Percentiles rank a stretch among this genome's conserved stretches.
Evolutionary conservation across 2,888 invertebrate genomes (phyloP).

Genomic region (Cheilosia scutellata): DNA sequence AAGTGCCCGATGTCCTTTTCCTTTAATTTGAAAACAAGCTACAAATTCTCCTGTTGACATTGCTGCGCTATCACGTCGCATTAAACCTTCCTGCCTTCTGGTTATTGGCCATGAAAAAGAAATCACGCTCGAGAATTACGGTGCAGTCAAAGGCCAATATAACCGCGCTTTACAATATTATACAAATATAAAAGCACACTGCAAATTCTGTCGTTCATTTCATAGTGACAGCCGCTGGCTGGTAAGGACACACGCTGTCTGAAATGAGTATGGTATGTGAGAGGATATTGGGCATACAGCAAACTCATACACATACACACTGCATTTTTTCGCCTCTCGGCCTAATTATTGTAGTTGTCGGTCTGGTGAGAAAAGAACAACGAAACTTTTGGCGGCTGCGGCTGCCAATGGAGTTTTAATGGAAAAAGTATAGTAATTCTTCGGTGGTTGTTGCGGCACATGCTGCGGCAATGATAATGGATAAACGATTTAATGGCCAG

Average conservation of each 20-base stretch:
- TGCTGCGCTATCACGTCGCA: slow-evolving; percentile 18
- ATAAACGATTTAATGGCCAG: slow-evolving; percentile 31
- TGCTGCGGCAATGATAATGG: slow-evolving; percentile 41
- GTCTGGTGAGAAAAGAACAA: background rate
- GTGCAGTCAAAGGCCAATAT: slow-evolving; percentile 15
- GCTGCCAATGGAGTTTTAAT: slow-evolving; percentile 36
- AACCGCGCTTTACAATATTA: slow-evolving; percentile 15
- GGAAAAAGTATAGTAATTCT: slow-evolving; percentile 27
- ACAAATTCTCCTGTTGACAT: slow-evolving; percentile 41
- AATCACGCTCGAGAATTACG: background rate
- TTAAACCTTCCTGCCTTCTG: background rate
- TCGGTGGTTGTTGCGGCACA: slow-evolving; percentile 15
- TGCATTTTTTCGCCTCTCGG: slow-evolving; percentile 4
- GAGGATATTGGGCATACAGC: slow-evolving; percentile 7
- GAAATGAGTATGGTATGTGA: slow-evolving; percentile 15
- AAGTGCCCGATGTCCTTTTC: background rate
- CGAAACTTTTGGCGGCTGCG: slow-evolving; percentile 15
- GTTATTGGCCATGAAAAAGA: slow-evolving; percentile 20
- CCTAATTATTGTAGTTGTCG: slow-evolving; percentile 27
- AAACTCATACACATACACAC: background rate
- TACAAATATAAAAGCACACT: slow-evolving; percentile 10
- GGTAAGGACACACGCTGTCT: slow-evolving; percentile 12
- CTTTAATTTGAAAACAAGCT: slow-evolving; percentile 9
- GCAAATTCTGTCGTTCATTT: slow-evolving; percentile 19
- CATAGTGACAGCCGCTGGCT: slow-evolving; percentile 10